A percentile compares a stretch with the other conserved stretches of the same genome.
phyloP scores from a whole-genome alignment of 2,888 invertebrate species.

The Torymus auratus region DNA sequence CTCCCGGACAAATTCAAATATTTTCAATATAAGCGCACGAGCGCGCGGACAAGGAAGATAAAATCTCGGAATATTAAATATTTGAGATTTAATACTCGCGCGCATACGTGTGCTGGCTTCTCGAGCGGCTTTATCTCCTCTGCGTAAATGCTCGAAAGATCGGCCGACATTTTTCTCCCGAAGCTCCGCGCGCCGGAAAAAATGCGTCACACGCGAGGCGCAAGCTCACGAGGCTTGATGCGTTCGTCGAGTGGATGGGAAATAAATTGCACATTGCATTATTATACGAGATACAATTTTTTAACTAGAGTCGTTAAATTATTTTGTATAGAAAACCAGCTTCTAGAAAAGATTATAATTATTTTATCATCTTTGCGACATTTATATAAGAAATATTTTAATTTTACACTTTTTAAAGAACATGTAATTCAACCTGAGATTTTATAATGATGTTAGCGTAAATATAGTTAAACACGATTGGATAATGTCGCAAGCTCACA shows the following conservation, averaged over 20 bases:
- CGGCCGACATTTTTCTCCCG: background rate
- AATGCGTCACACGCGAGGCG: background rate
- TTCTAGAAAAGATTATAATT: too few relatives aligned
- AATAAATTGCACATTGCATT: too few relatives aligned
- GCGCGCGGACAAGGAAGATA: slow-evolving; percentile 25
- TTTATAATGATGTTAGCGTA: background rate
- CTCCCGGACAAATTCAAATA: slow-evolving; percentile 45
- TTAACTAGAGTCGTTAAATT: too few relatives aligned
- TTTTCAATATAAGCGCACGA: slow-evolving; percentile 25
- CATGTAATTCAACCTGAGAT: too few relatives aligned
- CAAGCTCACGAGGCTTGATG: too few relatives aligned
- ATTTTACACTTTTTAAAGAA: too few relatives aligned
- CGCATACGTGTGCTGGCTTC: slow-evolving; percentile 58
- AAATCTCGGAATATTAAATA: slow-evolving; percentile 64
- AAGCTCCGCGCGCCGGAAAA: background rate
- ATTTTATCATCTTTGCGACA: too few relatives aligned
- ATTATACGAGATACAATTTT: too few relatives aligned
- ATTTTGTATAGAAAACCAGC: too few relatives aligned
- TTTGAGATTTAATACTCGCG: slow-evolving; percentile 65
- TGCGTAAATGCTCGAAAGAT: slow-evolving; percentile 13
- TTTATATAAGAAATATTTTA: too few relatives aligned
- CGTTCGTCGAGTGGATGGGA: too few relatives aligned
- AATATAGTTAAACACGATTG: background rate
- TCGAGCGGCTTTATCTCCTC: background rate
- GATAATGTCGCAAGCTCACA: background rate